These are phyloP conservation scores for Lymantria monacha DNA, from an alignment of 2,888 invertebrate genomes.

Conservation along the genomic window DNA sequence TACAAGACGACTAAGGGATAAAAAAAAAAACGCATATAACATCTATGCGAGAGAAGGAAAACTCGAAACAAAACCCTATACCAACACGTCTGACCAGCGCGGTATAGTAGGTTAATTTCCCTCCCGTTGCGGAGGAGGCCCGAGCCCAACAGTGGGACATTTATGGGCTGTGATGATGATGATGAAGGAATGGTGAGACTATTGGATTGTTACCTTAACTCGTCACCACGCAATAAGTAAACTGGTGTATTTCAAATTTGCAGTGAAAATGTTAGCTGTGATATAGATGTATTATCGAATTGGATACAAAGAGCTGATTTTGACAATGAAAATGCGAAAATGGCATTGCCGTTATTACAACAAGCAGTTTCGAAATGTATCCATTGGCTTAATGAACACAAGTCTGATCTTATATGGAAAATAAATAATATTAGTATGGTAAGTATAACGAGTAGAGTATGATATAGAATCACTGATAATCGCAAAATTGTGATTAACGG, in stretches of 20 bases:
- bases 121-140: no score
- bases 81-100: no score
- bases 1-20: no score
- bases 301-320: conserved; percentile 56
- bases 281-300: conserved; percentile 50
- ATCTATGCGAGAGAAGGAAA: no score
- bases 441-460: conserved; percentile 47
- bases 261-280: conserved; percentile 39
- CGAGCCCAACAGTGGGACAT: no score
- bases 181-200: no score
- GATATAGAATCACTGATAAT: conserved; percentile 39
- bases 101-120: no score
- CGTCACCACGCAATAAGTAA: no score
- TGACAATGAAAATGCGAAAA: conserved; percentile 54
- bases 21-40: no score
- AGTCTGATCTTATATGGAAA: conserved; percentile 53
- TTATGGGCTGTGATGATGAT: no score
- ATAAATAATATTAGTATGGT: conserved; percentile 56
- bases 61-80: no score
- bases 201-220: no score
- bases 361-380: conserved; percentile 52
- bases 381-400: conserved; percentile 58
- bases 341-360: conserved; percentile 53
- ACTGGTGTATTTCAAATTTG: background rate
- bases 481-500: background rate